phyloP scores from a whole-genome alignment of 2,888 invertebrate species.

The Pyrocoelia pectoralis region DNA sequence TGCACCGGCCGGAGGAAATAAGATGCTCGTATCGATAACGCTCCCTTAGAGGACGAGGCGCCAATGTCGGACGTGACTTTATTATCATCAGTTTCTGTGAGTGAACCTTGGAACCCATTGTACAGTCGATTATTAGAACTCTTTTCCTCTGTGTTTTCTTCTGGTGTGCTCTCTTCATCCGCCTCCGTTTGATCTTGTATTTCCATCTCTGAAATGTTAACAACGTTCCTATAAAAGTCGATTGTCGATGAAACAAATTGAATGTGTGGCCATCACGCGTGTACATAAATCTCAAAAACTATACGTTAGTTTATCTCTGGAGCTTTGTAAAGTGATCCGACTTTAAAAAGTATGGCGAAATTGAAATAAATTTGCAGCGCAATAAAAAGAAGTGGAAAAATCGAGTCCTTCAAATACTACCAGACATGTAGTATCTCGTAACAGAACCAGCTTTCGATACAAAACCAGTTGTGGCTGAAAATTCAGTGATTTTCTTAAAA shows the following conservation, averaged over 20 bases:
- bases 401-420: conserved; percentile 44
- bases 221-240: conserved; percentile 39
- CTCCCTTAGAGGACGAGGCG: conserved; percentile 28
- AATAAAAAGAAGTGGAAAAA: conserved; percentile 52
- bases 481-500: conserved; percentile 54
- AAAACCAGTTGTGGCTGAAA: conserved; percentile 46
- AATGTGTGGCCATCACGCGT: conserved; percentile 41
- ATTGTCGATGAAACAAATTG: conserved; percentile 43
- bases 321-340: conserved; percentile 47
- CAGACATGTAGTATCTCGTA: conserved; percentile 44
- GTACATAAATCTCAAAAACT: conserved; percentile 43
- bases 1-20: conserved; percentile 28
- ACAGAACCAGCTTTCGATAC: conserved; percentile 44
- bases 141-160: conserved; percentile 51
- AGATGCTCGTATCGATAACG: conserved; percentile 32
- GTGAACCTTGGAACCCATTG: conserved; percentile 71
- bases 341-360: conserved; percentile 45
- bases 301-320: conserved; percentile 45
- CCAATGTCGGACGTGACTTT: conserved; percentile 34
- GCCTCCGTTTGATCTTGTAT: conserved; percentile 64
- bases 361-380: conserved; percentile 52
- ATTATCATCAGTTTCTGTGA: conserved; percentile 67
- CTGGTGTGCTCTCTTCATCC: conserved; percentile 57
- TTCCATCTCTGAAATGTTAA: conserved; percentile 66
- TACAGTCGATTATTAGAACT: conserved; percentile 53